Evolutionary conservation across 1,140 invertebrate species (phyloP).

Genomic region (Odontomachus brunneus): DNA sequence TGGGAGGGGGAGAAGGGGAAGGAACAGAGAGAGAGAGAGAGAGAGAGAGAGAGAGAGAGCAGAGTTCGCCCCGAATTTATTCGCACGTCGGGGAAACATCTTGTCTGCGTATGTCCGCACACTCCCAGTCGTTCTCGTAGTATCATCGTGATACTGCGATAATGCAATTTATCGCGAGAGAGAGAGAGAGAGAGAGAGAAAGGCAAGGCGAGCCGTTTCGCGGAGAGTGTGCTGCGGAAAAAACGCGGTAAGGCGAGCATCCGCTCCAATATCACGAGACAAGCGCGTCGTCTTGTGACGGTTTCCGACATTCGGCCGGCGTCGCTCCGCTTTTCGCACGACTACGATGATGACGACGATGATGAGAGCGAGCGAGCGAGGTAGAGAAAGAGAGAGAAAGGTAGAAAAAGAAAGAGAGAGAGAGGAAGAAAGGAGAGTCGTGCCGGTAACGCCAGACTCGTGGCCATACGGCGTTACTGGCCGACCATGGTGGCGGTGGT

Average conservation of each 20-base stretch:
- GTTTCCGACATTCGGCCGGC: slow-evolving; percentile 17
- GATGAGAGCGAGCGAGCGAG: no score
- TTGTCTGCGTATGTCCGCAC: not conserved
- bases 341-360: not conserved
- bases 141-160: not conserved
- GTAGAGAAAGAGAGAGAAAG: no score
- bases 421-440: not conserved
- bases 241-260: not conserved
- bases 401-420: no score
- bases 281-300: not conserved
- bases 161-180: not conserved
- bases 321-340: slow-evolving; percentile 23
- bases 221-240: not conserved
- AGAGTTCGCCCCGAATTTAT: slow-evolving; percentile 12
- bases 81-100: not conserved
- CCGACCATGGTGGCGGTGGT: slow-evolving; percentile 42
- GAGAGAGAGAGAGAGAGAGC: not conserved
- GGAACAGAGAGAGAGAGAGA: no score
- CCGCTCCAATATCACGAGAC: not conserved
- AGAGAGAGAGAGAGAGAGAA: no score
- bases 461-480: slow-evolving; percentile 65
- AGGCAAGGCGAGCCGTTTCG: not conserved
- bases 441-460: slow-evolving; percentile 54
- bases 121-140: not conserved
- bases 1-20: not conserved